These are phyloP conservation scores for Myripristis murdjan DNA, from an alignment of 2,797 vertebrate species.

Conservation along the genomic window DNA sequence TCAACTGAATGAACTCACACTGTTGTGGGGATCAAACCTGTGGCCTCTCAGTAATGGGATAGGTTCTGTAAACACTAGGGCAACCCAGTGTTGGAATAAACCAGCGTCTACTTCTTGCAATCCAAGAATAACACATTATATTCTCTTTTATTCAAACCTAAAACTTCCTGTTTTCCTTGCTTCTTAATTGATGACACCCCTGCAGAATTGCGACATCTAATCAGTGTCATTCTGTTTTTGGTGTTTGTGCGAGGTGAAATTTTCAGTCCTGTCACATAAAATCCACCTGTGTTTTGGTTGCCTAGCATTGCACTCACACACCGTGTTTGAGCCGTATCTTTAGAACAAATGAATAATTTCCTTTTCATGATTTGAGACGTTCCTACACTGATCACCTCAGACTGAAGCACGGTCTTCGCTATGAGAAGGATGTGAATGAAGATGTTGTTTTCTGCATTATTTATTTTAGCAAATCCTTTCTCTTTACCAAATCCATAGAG, in stretches of 20 bases:
- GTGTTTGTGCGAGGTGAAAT: not conserved
- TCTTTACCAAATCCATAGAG: constrained; percentile 42
- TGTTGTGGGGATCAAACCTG: not conserved
- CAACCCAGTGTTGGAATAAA: too few relatives aligned
- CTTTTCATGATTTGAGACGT: not conserved
- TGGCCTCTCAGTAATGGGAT: too few relatives aligned
- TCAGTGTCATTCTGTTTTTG: not conserved
- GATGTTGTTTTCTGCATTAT: constrained; percentile 22
- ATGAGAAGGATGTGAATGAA: constrained; percentile 25
- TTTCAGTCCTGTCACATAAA: not conserved
- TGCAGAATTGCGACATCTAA: not conserved
- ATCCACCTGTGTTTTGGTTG: not conserved
- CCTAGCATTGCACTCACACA: not conserved
- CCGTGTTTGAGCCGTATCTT: not conserved
- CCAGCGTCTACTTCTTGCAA: too few relatives aligned
- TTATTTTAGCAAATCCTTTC: constrained; percentile 41
- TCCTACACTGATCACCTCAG: not conserved
- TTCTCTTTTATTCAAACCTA: too few relatives aligned
- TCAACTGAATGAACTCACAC: not conserved
- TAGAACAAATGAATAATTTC: constrained; percentile 27
- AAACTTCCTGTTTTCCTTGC: not conserved
- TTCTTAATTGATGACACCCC: not conserved
- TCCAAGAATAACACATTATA: too few relatives aligned
- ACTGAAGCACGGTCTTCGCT: not conserved
- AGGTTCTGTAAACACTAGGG: too few relatives aligned